Base-by-base conservation (phyloP, 2,888 invertebrate species). In the Ennomos erosarius region DNA sequence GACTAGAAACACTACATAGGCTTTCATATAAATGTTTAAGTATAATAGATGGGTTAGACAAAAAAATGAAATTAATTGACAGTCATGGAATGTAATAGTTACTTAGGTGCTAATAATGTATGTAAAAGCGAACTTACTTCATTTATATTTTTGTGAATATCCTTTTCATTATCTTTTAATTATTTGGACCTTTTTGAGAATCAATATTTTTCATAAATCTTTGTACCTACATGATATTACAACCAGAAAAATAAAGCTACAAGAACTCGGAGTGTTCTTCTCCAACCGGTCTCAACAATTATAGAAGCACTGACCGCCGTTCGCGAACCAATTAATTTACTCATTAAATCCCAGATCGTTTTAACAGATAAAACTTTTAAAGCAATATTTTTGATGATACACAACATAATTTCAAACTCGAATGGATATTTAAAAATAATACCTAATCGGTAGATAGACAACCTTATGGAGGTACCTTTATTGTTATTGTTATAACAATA, bases 291-390 rank as follows among this genome's bases (percentile, higher is more conserved):
- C 68, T 60, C 65, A 64, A 73, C 72, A 71, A 79, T 77, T 77
- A 75, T 71, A 72, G 59, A 52, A 62, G 64, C 69, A 66, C 69
- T 70, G 68, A 68, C 69, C 68, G 69, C 75, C 76, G 70, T 76
- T 76, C 70, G 75, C 80, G 84, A 85, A 79, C 82, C 88, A 88
- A 88, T 89, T 88, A 89, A 86, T 85, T 83, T 84, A 74, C 87
- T 85, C 81, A 88, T 89, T 88, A 87, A 82, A 81, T 73, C 78
- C 59, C 70, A 81, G 87, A 87, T 87, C 73, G 76, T 79, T 81
- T 85, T 78, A 76, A 67, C 71, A 82, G 85, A 86, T 86, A 58
- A 59, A 51, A 49, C 34, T 37, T 56, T 54, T 52, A 46, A 52
- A 61, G 51, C 50, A 50, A 56, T 50, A 60, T 59, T 63, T 50